phyloP scores from a whole-genome alignment of 2,113 vertebrate genomes.

The Apaloderma vittatum region DNA sequence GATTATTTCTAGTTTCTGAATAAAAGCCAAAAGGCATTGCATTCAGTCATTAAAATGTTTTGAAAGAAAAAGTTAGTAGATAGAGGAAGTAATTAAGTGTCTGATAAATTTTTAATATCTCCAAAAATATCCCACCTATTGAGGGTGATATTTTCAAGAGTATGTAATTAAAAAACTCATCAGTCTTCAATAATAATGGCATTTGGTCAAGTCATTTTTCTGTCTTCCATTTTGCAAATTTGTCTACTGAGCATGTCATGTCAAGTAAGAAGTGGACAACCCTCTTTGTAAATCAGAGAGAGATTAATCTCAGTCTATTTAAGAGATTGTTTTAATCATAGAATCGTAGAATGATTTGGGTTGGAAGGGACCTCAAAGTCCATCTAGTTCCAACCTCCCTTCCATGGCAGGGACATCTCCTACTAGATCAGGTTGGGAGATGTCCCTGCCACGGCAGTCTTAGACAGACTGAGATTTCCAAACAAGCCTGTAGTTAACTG shows the following conservation, averaged over 20 bases:
- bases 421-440: no score
- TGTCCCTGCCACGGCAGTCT: no score
- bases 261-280: not conserved
- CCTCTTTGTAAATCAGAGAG: not conserved
- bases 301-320: not conserved
- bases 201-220: not conserved
- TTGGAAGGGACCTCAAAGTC: no score
- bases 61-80: not conserved
- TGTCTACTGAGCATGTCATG: not conserved
- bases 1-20: constrained; percentile 45
- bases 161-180: not conserved
- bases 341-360: no score
- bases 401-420: no score
- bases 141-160: not conserved
- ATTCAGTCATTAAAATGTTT: constrained; percentile 31
- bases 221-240: not conserved
- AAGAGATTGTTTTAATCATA: no score
- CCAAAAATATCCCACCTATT: not conserved
- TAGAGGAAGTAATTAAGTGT: constrained; percentile 19
- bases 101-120: constrained; percentile 5
- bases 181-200: not conserved
- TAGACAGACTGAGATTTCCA: not conserved
- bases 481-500: not conserved
- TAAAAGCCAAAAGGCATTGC: constrained; percentile 14
- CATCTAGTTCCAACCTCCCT: no score